Evolutionary conservation across 2,888 invertebrate genomes (phyloP), one percentile per base, ranked within the genome.

Genomic region (Caradrina kadenii): DNA sequence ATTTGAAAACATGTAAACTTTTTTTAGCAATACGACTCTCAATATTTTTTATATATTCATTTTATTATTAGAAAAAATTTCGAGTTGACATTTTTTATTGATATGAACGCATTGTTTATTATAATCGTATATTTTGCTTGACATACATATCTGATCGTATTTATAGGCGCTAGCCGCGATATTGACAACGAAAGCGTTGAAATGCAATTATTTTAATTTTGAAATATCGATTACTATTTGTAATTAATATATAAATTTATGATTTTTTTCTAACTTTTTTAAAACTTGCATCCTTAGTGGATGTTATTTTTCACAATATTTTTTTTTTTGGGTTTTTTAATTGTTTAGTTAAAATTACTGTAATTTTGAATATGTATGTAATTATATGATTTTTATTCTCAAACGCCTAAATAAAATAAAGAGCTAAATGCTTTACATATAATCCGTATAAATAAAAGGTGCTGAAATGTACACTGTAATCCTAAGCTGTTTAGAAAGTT

Each of bases 381-480:
- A 31, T 39, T 42, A 5, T 35, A 22, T 31, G 13, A 21, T 26
- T 42, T 42, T 64, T 7, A 15, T 39, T 73, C 54, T 35, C 21
- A 56, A 74, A 55, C 53, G 76, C 80, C 70, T 76, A 80, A 78
- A 50, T 69, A 60, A 63, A 69, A 0, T 61, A 65, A 75, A 69
- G 6, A 66, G 80, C 60, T 61, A 64, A 22, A 64, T 55, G 60
- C 65, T 75, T 61, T 64, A 58, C 56, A 50, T 76, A 45, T 76
- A 76, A 70, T 69, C 80, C 70, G 80, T 70, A 62, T 76, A 70
- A 70, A 80, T 78, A 76, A 80, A 79, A 78, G 77, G 77, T 78
- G 77, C 77, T 78, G 77, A 70, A 69, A 69, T 69, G 65, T 65
- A 77, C 80, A 80, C 80, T 77, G n/a, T 78, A 78, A 66, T 80